Base-by-base conservation (phyloP, 1,140 invertebrate species). In the Pararge aegeria region DNA sequence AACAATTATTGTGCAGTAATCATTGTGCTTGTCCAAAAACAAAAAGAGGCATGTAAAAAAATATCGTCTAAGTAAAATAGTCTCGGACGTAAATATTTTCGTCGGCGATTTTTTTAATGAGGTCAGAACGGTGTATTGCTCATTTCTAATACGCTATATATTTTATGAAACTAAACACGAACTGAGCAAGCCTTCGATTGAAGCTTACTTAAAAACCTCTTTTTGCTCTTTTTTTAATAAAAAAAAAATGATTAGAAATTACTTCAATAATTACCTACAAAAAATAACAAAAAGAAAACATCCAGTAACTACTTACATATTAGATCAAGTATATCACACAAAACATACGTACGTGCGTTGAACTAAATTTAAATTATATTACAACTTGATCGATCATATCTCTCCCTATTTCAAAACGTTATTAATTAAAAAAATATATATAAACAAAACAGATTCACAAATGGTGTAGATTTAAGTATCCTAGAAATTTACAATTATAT, bases 401-500 rank as follows among this genome's bases (percentile, higher is more conserved):
- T 44, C 19, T 51, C 37, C 61, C 48, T 60, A 63, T 52, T 51
- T 49, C 24, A 27, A 49, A 29, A 4, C 24, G 7, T 61, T 49
- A 61, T 51, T 49, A 69, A 63, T 68, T 61, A 52, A 66, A 68
- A 73, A 75, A 69, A 80, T 46, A 27, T 74, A 73, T 80, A 81
- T 75, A 85, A 84, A 75, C 64, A 78, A 77, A 80, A 78, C 74
- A 83, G 65, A 83, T 80, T 78, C 76, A 81, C 76, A 71, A 80
- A 71, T 53, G 54, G 63, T 73, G 71, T 70, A 72, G 64, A 49
- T 65, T 61, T 66, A 70, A 73, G 73, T 75, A 78, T 73, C 69
- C 78, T 85, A 87, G 65, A 84, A 82, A 83, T 88, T 74, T 88
- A 88, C 85, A 88, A 80, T 73, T 85, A 85, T 87, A 78, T 87